These are phyloP conservation scores for Diarsia rubi DNA, from an alignment of 2,888 invertebrate genomes.

Conservation along the genomic window DNA sequence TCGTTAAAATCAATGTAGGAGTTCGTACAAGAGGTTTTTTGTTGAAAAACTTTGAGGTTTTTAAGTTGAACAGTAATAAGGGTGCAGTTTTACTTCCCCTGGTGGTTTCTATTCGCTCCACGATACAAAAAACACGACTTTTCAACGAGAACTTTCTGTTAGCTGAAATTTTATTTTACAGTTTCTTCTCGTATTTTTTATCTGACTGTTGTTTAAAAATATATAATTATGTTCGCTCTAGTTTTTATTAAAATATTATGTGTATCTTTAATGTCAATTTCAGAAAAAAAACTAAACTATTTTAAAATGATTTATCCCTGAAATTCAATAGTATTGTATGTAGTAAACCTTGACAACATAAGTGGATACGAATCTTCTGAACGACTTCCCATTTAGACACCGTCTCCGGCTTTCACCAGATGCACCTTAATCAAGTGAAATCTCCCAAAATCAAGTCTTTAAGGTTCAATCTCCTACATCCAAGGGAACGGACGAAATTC, in stretches of 20 bases:
- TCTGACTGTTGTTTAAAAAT: slow-evolving; percentile 2
- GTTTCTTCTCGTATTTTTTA: slow-evolving; percentile 16
- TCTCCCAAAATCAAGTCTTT: neutral
- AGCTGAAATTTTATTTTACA: slow-evolving; percentile 20
- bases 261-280: neutral
- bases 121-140: slow-evolving; percentile 31
- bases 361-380: neutral
- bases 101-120: neutral
- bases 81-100: slow-evolving; percentile 30
- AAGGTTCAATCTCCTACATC: slow-evolving; percentile 35
- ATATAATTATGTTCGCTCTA: neutral
- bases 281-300: neutral
- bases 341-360: neutral
- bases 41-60: slow-evolving; percentile 20
- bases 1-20: slow-evolving; percentile 34
- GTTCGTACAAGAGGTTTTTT: slow-evolving; percentile 20
- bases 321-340: neutral
- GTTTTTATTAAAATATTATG: slow-evolving; percentile 18
- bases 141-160: slow-evolving; percentile 22
- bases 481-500: neutral
- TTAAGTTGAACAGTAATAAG: slow-evolving; percentile 34
- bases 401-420: slow-evolving; percentile 6
- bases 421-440: slow-evolving; percentile 2
- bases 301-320: neutral
- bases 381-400: slow-evolving; percentile 5